Conservation (phyloP, 2,797 vertebrate genomes). For the Cirrhinus molitorella region DNA sequence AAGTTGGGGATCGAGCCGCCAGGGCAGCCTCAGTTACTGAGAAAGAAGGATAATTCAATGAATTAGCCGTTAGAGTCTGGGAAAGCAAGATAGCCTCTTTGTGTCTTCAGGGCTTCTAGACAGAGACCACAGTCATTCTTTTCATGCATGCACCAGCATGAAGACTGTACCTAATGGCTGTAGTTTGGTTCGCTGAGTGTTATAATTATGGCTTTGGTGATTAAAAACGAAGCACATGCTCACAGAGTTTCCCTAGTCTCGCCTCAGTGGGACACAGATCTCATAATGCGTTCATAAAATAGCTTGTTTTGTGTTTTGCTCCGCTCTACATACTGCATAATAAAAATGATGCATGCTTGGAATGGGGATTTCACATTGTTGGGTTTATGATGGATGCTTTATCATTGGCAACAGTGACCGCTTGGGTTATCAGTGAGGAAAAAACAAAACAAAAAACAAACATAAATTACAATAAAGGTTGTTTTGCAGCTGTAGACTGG, state of each 20-base stretch:
- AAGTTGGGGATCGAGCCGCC: slow-evolving; percentile 35
- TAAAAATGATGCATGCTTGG: slow-evolving; percentile 16
- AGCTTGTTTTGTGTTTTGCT: not conserved
- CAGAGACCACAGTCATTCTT: slow-evolving; percentile 9
- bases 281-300: slow-evolving; percentile 7
- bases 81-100: slow-evolving; percentile 28
- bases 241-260: not conserved
- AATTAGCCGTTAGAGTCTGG: slow-evolving; percentile 44
- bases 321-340: not conserved
- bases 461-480: slow-evolving; percentile 13
- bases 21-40: not conserved
- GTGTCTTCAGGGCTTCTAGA: slow-evolving; percentile 28
- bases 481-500: slow-evolving; percentile 1
- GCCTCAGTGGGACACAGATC: slow-evolving; percentile 9
- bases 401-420: not conserved
- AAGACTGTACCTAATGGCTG: slow-evolving; percentile 14
- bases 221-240: not conserved
- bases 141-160: not conserved
- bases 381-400: not conserved
- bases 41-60: slow-evolving; percentile 42
- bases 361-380: slow-evolving; percentile 21
- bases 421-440: not conserved
- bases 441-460: not conserved
- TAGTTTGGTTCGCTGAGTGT: slow-evolving; percentile 19
- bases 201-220: slow-evolving; percentile 19